Conservation (phyloP, 2,113 vertebrate genomes). For the Gasterosteus nipponicus region DNA sequence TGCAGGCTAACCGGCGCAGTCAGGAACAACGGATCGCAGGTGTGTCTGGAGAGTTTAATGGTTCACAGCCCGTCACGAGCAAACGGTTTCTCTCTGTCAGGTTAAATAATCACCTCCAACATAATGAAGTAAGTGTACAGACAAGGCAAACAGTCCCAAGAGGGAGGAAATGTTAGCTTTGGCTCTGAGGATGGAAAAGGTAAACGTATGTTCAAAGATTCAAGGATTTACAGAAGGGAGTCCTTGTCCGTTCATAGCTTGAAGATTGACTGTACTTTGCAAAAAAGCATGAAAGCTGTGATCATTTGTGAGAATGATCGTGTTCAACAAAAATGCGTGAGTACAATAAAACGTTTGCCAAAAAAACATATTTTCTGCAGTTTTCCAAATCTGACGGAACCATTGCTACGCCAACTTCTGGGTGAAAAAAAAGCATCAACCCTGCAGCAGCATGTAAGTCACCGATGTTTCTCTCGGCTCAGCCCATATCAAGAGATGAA, state of each 20-base stretch:
- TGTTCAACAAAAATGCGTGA: background rate
- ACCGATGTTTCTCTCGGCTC: background rate
- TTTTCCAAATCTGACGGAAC: background rate
- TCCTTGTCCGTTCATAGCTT: no score
- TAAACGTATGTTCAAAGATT: background rate
- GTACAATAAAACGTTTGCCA: no score
- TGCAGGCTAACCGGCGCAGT: background rate
- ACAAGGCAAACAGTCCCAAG: background rate
- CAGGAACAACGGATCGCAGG: constrained; percentile 11
- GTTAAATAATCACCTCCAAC: background rate
- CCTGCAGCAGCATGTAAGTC: background rate
- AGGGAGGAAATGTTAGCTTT: background rate
- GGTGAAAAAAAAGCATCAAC: background rate
- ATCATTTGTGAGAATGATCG: background rate
- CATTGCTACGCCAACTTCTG: background rate
- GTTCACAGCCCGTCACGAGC: background rate
- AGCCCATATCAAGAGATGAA: background rate
- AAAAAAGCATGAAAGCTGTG: background rate
- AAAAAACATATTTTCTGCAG: background rate
- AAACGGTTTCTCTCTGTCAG: background rate
- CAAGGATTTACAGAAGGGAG: background rate
- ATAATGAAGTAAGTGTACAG: no score
- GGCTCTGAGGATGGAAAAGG: background rate
- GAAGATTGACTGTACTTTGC: background rate
- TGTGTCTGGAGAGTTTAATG: constrained; percentile 18